Evolutionary conservation across 1,140 invertebrate species (phyloP), one percentile per base, ranked within the genome.

Genomic region (Bombus sibiricus): DNA sequence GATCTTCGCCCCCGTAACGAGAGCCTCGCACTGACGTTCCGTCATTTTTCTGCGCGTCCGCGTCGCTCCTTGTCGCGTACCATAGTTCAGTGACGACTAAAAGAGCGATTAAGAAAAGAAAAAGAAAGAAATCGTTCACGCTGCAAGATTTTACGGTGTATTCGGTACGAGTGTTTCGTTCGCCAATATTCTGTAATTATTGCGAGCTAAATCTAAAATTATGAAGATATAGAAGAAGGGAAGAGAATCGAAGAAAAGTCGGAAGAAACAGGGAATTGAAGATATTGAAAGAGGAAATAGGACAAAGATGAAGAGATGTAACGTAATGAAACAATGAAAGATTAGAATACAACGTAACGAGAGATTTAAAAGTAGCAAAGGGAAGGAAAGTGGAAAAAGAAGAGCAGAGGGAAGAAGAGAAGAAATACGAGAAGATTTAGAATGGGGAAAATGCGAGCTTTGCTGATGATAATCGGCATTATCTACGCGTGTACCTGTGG

Each of bases 401-500:
- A 4, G 57, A 18, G 5, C 43, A 47, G 0, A 9, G 25, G n/a
- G 25, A 8, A 15, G 15, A 13, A 28, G 25, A 53, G 25, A 15
- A 13, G 34, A 25, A 1, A 8, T 3, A 66, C 10, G 22, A 73
- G 25, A n/a, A 25, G 25, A 75, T 62, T 12, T n/a, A 25, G 5
- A 18, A 90, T 89, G 88, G 62, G 43, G 9, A 66, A 77, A 13
- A 6, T 43, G n/a, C 75, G 66, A 85, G 72, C 39, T 32, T 92
- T 91, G 79, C 59, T 93, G 47, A 74, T 92, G 73, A 80, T 89
- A 22, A 68, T 94, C 12, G 90, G 64, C 5, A 85, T 95, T 18
- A 78, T 92, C 2, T 91, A 85, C 12, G 93, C 93, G 39, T 95
- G 94, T 73, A 94, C 93, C 12, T 95, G 94, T 72, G 93, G 94